Base-by-base conservation (phyloP, 2,113 vertebrate species). In the Bubo blakistoni region DNA sequence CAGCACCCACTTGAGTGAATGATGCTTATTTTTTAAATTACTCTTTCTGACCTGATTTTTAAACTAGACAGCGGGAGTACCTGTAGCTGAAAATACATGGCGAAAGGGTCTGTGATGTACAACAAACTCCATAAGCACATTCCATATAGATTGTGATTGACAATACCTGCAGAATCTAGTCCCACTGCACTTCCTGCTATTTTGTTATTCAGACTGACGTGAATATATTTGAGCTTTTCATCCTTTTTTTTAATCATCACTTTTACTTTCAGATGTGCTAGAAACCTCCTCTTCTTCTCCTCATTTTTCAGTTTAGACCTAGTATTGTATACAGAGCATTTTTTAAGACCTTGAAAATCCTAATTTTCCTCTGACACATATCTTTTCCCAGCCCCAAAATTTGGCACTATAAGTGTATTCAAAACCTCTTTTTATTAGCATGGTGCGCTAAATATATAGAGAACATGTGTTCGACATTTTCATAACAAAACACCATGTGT, bases 391-490 rank as follows among this genome's bases (percentile, higher is more conserved):
- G 32, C 58, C 95, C 58, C 52, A 71, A 80, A 85, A 71, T 82
- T 42, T 87, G 61, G 61, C 72, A 80, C 22, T 51, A 20, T 27
- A 79, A 80, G 81, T 91, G 40, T 70, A 79, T 82, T 73, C 54
- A 92, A 91, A 91, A 26, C 15, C 26, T 81, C 15, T 51, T 87
- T 67, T 91, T 90, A 94, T 91, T 94, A 92, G 25, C 14, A 7
- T 38, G 11, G 34, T 59, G 32, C 29, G 67, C 46, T 81, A 78
- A 83, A 92, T 66, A 67, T 72, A 79, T 81, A 52, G n/a, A 70
- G 47, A 92, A 71, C 87, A 71, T 54, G 85, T 90, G 76, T 80
- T 66, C 7, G 29, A 83, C 42, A 95, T 91, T 92, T 95, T 76
- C 61, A 34, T 40, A 89, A 70, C 66, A 93, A 96, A 96, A 91